A percentile compares a stretch with the other conserved stretches of the same genome.
These are phyloP conservation scores for Orthosia gothica DNA, from an alignment of 2,888 invertebrate genomes.

Conservation along the genomic window DNA sequence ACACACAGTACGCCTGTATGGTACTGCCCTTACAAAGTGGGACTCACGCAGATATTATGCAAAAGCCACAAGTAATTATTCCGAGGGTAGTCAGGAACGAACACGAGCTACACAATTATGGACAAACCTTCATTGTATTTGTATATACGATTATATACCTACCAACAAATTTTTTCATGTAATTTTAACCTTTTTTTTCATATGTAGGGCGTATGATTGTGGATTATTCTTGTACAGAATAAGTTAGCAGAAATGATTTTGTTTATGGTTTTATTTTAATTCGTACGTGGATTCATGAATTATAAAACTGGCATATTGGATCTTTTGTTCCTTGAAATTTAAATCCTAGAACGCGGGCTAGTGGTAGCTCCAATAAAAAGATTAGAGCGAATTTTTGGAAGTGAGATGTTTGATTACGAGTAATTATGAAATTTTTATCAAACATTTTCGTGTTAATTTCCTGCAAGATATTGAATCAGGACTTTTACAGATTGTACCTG, in stretches of 20 bases:
- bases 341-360: background rate
- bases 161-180: background rate
- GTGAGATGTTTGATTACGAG: too few relatives aligned
- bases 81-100: conserved; percentile 45
- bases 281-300: background rate
- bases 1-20: conserved; percentile 23
- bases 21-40: conserved; percentile 46
- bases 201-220: background rate
- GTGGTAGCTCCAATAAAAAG: background rate
- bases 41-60: conserved; percentile 64
- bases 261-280: background rate
- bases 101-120: conserved; percentile 34
- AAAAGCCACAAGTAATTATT: conserved; percentile 68
- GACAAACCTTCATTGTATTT: conserved; percentile 23
- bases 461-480: background rate
- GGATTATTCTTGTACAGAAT: background rate
- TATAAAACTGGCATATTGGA: background rate
- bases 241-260: background rate
- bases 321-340: background rate
- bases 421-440: too few relatives aligned
- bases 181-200: background rate
- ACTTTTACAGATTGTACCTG: background rate
- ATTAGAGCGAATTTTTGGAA: background rate
- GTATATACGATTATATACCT: conserved; percentile 16
- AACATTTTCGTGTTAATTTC: background rate